Conservation (phyloP, 2,797 vertebrate genomes). For the Crax fasciolata region DNA sequence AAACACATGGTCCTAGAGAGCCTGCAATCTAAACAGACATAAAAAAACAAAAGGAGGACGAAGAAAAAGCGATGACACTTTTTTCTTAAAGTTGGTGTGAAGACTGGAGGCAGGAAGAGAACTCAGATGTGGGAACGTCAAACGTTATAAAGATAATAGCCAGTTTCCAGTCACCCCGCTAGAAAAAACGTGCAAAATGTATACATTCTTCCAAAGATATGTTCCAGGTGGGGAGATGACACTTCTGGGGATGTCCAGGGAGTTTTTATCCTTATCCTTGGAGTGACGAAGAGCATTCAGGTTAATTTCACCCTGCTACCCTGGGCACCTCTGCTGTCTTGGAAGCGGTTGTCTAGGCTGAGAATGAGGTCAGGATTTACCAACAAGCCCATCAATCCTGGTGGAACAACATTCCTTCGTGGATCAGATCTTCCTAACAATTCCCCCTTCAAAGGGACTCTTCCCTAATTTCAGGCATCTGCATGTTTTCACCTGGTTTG, state of each 20-base stretch:
- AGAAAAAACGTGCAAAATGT: not conserved
- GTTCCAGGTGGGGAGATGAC: not conserved
- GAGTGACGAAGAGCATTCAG: not conserved
- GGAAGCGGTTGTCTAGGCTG: not conserved
- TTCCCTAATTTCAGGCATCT: not conserved
- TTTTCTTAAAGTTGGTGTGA: not conserved
- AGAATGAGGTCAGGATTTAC: not conserved
- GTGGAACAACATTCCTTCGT: not conserved
- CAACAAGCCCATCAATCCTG: not conserved
- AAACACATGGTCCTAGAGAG: fast-evolving
- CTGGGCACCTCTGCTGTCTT: too few species aligned
- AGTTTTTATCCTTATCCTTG: not conserved
- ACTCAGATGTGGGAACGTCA: not conserved
- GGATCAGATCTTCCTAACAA: not conserved
- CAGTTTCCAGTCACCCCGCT: not conserved
- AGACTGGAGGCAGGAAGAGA: not conserved
- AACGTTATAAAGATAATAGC: not conserved
- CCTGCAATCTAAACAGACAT: not conserved
- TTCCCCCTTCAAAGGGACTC: not conserved
- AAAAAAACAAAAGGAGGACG: not conserved
- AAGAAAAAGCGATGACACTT: not conserved
- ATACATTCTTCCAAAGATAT: not conserved
- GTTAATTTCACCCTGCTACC: not conserved
- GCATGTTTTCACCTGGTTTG: not conserved
- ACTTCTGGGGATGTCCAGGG: not conserved